These are phyloP conservation scores for Bactericera cockerelli DNA, from an alignment of 1,140 invertebrate genomes.

Conservation along the genomic window DNA sequence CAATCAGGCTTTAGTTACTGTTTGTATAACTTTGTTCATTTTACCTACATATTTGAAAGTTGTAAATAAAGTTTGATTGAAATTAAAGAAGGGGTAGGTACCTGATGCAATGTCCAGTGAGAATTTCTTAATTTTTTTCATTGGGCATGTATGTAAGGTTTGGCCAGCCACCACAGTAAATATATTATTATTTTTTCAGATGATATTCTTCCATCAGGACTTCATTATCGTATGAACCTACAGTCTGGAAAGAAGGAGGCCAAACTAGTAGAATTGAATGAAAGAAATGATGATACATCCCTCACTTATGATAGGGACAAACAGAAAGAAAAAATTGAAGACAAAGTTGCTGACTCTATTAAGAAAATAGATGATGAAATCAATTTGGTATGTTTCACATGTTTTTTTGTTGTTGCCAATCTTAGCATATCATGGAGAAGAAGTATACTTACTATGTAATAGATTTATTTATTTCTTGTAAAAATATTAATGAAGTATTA, in stretches of 20 bases:
- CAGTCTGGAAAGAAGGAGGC: slow-evolving; percentile 54
- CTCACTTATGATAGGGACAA: not conserved
- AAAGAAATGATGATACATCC: slow-evolving; percentile 21
- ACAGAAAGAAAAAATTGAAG: not conserved
- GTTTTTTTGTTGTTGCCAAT: no score
- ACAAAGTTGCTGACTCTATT: not conserved
- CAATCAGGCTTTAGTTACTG: no score
- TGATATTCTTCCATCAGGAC: slow-evolving; percentile 49
- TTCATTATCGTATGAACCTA: slow-evolving; percentile 58
- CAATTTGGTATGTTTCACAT: not conserved
- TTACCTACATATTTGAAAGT: no score
- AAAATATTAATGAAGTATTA: no score
- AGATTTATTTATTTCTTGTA: no score
- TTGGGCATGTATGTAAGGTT: not conserved
- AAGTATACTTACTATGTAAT: no score
- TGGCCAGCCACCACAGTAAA: slow-evolving; percentile 13
- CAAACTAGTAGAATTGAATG: slow-evolving; percentile 44
- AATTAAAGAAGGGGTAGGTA: not conserved
- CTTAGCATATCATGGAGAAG: no score
- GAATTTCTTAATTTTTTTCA: not conserved
- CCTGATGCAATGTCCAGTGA: not conserved
- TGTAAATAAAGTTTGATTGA: no score
- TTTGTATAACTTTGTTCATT: no score
- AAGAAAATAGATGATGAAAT: slow-evolving; percentile 1
- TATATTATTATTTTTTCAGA: slow-evolving; percentile 32